Evolutionary conservation across 2,113 vertebrate species (phyloP), one percentile per base, ranked within the genome.

Genomic region (Cygnus atratus): DNA sequence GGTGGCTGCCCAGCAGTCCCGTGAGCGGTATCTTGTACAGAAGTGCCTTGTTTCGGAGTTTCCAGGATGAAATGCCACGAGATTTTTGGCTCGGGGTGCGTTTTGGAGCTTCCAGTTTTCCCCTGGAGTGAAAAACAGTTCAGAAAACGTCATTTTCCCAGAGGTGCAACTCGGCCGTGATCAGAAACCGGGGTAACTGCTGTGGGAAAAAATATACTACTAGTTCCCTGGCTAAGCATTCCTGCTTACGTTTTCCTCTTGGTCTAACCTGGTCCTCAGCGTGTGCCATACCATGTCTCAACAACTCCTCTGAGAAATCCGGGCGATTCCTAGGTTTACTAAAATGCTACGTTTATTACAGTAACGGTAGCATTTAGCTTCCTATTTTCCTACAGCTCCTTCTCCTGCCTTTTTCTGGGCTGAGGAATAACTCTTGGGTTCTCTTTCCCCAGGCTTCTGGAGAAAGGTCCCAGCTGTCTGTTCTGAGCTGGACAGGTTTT

Each of bases 211-310:
- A 72, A 28, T 12, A 13, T 21, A 18, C 67, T 44, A 18, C 26
- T 41, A n/a, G 18, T 18, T 83, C 58, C 65, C 83, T 73, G 9
- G 18, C 50, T 54, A 44, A 78, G 11, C 24, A 33, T 63, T 31
- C n/a, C 44, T 73, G 8, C 10, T 54, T 37, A 37, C 18, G 16
- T 92, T 84, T 70, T 76, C 26, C 22, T 68, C 19, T 46, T 66
- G 35, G 54, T 52, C 10, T 62, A 20, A 39, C 13, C 25, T 74
- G 8, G 75, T 82, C 41, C 24, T 88, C 37, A 50, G 37, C 41
- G 52, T 8, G 24, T 63, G 18, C n/a, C 1, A 3, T 78, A 37
- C 24, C 0, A 0, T 52, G 7, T 61, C 37, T 58, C 80, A 50
- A 68, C 71, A 4, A 20, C 67, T 76, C 67, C 74, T 80, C n/a